A percentile compares a stretch with the other conserved stretches of the same genome.
Evolutionary conservation across 2,113 vertebrate species (phyloP).

Genomic region (Coreoperca whiteheadi): DNA sequence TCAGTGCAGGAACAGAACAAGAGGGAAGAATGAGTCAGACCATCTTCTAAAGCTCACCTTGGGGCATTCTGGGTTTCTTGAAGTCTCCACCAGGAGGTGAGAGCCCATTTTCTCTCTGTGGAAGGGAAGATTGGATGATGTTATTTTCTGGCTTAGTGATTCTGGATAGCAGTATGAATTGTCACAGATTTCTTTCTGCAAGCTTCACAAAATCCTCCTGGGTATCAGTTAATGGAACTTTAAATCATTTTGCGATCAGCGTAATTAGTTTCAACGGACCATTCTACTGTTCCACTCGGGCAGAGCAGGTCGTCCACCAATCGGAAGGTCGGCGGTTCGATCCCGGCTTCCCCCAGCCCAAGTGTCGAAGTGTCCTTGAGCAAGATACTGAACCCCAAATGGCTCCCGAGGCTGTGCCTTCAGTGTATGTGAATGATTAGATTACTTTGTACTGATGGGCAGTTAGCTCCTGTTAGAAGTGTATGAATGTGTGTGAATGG

Average conservation of each 20-base stretch:
- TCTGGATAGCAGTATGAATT: background rate
- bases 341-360: too few relatives aligned
- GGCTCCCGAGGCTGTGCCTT: too few relatives aligned
- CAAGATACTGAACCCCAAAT: too few relatives aligned
- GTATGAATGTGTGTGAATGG: too few relatives aligned
- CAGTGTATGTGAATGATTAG: too few relatives aligned
- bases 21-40: conserved; percentile 14
- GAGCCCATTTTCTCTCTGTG: conserved; percentile 95
- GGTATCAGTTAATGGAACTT: conserved; percentile 10
- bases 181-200: background rate
- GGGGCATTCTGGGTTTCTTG: conserved; percentile 91
- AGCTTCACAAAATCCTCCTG: conserved; percentile 4
- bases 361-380: too few relatives aligned
- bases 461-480: too few relatives aligned
- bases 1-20: conserved; percentile 1
- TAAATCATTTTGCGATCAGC: background rate
- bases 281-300: background rate
- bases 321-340: too few relatives aligned
- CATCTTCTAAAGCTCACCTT: conserved; percentile 86
- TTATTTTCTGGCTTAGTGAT: conserved; percentile 40
- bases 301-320: too few relatives aligned
- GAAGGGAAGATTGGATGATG: conserved; percentile 39
- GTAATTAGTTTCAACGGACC: background rate
- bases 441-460: too few relatives aligned
- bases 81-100: conserved; percentile 93